Base-by-base conservation (phyloP, 2,888 invertebrate genomes). In the Lucinisca nassula region DNA sequence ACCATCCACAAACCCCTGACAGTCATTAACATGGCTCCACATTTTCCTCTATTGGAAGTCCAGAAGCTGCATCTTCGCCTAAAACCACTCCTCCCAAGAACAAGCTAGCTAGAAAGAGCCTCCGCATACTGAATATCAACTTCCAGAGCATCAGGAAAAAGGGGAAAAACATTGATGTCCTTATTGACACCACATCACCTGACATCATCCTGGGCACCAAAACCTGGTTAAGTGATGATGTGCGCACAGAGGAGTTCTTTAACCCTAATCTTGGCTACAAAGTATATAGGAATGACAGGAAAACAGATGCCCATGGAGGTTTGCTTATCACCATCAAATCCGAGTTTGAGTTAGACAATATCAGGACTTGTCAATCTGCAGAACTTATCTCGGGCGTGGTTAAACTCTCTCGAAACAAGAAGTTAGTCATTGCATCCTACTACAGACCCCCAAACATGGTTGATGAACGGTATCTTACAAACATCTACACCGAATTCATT, bases 41-140 rank as follows among this genome's bases (percentile, higher is more conserved):
- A 12, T 12, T 45, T 12, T 45, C 45, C 8, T 45, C 45, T 45
- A 17, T 61, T 27, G 61, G 61, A 30, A 61, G 61, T 61, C 61
- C 61, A 8, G 30, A 24, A 27, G 61, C 61, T 30, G 30, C 61
- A 10, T 61, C 61, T 30, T 61, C 30, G 32, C 61, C 61, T 27
- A 61, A 61, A 21, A 24, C 61, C 6, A 61, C 3, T 6, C 30
- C 61, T 6, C 61, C 61, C 30, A 61, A 61, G 30, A 30, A 24
- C 30, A 30, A 61, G 27, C 24, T 30, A 30, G 27, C 30, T 10
- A 72, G 37, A 24, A 72, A n/a, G 37, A 38, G 10, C 21, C 37
- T 72, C n/a, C 72, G 79, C 10, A 24, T 79, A n/a, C 30, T 79
- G n/a, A 79, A 79, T 21, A 78, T 78, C 12, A 78, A 78, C 61